phyloP scores from a whole-genome alignment of 2,797 vertebrate species.

The Diplodus puntazzo region DNA sequence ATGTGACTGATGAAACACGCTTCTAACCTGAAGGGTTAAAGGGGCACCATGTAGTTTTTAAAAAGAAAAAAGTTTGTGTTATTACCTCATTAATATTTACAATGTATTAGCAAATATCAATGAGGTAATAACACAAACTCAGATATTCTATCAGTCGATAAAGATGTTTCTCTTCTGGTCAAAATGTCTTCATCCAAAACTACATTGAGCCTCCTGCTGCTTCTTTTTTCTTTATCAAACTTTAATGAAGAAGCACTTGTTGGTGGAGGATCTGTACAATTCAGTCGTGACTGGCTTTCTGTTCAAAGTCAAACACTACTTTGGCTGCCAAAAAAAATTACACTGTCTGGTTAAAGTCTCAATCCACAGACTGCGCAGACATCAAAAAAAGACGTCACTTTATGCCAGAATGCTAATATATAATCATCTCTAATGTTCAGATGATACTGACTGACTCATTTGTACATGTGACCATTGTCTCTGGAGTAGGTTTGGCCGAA shows the following conservation, averaged over 20 bases:
- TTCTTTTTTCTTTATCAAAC: conserved; percentile 34
- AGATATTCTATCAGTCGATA: no score
- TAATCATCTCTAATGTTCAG: conserved; percentile 45
- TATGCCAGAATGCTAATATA: conserved; percentile 47
- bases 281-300: conserved; percentile 46
- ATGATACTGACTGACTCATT: conserved; percentile 28
- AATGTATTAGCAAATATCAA: no score
- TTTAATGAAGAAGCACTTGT: conserved; percentile 36
- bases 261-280: conserved; percentile 40
- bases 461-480: neutral
- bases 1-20: conserved; percentile 26
- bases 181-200: no score
- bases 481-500: conserved; percentile 7
- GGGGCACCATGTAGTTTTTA: no score
- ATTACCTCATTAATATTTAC: no score
- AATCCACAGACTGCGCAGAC: conserved; percentile 37
- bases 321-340: conserved; percentile 58
- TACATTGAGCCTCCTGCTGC: neutral
- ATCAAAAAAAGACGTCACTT: conserved; percentile 35
- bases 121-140: no score
- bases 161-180: no score
- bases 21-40: conserved; percentile 33
- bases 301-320: conserved; percentile 46
- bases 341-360: conserved; percentile 65
- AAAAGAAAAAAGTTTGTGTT: no score